phyloP scores from a whole-genome alignment of 2,113 vertebrate genomes.

The Catharus fuscescens region DNA sequence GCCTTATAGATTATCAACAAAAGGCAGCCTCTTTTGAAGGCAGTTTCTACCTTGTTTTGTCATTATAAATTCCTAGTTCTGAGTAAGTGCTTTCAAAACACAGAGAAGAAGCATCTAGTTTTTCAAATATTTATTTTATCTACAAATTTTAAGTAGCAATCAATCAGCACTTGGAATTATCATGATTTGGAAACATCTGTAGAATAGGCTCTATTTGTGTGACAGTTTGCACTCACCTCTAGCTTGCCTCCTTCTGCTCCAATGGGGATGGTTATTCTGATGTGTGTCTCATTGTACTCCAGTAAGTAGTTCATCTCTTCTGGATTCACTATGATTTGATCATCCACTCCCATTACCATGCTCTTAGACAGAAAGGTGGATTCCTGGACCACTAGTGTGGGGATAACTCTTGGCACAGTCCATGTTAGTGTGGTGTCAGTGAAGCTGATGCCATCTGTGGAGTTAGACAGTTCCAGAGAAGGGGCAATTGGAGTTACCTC shows the following conservation, averaged over 20 bases:
- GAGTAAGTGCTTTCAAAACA: not conserved
- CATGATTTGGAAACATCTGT: not conserved
- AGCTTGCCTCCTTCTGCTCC: slow-evolving; percentile 78
- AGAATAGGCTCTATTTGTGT: not conserved
- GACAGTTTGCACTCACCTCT: not conserved
- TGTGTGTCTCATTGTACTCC: slow-evolving; percentile 41
- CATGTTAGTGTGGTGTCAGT: slow-evolving; percentile 72
- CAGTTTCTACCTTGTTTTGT: not conserved
- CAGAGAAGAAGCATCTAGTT: not conserved
- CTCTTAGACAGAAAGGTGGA: slow-evolving; percentile 57
- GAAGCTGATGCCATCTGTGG: slow-evolving; percentile 78
- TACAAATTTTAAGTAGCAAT: not conserved
- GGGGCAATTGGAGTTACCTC: not conserved
- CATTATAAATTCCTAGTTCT: not conserved
- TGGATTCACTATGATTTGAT: slow-evolving; percentile 19
- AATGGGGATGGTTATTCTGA: slow-evolving; percentile 75
- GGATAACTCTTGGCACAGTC: slow-evolving; percentile 77
- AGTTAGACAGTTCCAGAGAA: not conserved
- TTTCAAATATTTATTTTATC: not conserved
- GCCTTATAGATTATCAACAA: not conserved
- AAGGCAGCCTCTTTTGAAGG: not conserved
- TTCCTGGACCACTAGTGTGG: slow-evolving; percentile 72
- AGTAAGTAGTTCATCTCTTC: slow-evolving; percentile 66
- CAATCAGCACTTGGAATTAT: not conserved
- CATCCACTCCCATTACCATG: slow-evolving; percentile 76